Evolutionary conservation across 2,888 invertebrate genomes (phyloP).

Genomic region (Nudaria mundana): DNA sequence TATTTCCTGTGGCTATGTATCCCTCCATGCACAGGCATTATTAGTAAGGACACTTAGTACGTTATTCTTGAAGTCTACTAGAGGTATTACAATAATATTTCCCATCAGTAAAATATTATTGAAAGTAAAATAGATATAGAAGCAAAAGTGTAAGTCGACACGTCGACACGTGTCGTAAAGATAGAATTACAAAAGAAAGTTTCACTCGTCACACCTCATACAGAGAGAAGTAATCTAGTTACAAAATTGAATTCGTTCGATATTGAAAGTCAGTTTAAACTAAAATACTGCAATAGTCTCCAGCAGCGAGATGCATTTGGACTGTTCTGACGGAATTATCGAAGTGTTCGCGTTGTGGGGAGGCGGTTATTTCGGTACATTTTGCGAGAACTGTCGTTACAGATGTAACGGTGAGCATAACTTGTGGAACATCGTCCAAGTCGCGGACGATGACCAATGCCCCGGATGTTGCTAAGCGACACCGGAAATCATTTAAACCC

Average conservation of each 20-base stretch:
- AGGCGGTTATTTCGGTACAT: conserved; percentile 68
- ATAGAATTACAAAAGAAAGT: conserved; percentile 72
- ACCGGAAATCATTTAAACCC: background rate
- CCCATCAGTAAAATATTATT: conserved; percentile 48
- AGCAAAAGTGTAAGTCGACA: conserved; percentile 57
- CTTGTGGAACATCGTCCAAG: conserved; percentile 43
- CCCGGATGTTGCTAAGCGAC: conserved; percentile 23
- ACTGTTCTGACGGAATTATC: conserved; percentile 71
- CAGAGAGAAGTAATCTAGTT: conserved; percentile 50
- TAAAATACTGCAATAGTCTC: conserved; percentile 61
- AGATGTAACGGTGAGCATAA: conserved; percentile 51
- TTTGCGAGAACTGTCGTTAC: conserved; percentile 69
- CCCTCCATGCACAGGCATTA: no score
- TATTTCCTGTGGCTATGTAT: no score
- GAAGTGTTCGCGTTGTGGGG: conserved; percentile 53
- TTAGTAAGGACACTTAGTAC: no score
- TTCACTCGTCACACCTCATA: conserved; percentile 41
- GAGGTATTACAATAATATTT: no score
- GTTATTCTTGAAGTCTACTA: no score
- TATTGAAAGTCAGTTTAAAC: conserved; percentile 46
- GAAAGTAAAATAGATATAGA: conserved; percentile 58
- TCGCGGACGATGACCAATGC: conserved; percentile 35
- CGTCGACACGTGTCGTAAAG: conserved; percentile 50
- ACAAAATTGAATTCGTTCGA: conserved; percentile 48
- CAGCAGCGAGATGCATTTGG: conserved; percentile 72